phyloP scores from a whole-genome alignment of 2,113 vertebrate species.

The Quiscalus mexicanus region DNA sequence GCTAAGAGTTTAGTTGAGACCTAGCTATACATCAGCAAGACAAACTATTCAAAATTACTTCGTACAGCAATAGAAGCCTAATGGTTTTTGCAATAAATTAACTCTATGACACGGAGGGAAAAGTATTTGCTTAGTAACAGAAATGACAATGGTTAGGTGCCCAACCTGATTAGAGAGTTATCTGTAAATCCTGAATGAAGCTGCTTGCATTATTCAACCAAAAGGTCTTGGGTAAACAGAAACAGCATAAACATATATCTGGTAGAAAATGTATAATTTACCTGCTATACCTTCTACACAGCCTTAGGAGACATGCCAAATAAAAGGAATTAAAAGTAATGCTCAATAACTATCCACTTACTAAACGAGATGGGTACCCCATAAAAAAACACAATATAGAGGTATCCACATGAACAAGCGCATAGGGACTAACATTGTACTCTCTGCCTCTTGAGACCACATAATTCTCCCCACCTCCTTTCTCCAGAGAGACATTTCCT shows the following conservation, averaged over 20 bases:
- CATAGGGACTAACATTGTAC: not conserved
- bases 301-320: not conserved
- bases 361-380: not conserved
- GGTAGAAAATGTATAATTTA: not conserved
- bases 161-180: not conserved
- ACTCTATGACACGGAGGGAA: not conserved
- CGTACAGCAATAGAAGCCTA: slow-evolving; percentile 12
- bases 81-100: slow-evolving; percentile 24
- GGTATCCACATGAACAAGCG: not conserved
- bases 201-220: not conserved
- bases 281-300: not conserved
- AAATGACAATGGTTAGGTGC: not conserved
- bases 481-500: not conserved
- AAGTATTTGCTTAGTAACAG: not conserved
- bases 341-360: not conserved
- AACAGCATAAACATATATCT: not conserved
- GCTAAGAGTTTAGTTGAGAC: slow-evolving; percentile 1
- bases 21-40: not conserved
- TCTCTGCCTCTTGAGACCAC: not conserved
- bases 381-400: not conserved
- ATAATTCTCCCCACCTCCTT: not conserved
- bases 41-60: slow-evolving; percentile 15
- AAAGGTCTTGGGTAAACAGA: not conserved
- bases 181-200: slow-evolving; percentile 4
- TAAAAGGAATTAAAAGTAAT: not conserved